phyloP scores from a whole-genome alignment of 2,113 vertebrate genomes.

The Microcebus murinus region DNA sequence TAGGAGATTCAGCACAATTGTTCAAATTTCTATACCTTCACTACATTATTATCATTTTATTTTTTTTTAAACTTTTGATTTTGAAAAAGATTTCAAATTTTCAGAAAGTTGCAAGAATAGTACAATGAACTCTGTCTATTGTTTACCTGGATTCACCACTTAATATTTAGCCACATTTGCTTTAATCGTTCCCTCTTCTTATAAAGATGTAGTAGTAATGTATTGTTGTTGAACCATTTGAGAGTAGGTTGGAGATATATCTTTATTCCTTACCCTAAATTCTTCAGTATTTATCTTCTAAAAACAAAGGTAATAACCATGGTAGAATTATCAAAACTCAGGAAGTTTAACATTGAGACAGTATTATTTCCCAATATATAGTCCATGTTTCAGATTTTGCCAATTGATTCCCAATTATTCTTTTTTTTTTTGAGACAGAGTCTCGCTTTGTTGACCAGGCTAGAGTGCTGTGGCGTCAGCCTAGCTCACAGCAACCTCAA shows the following conservation, averaged over 20 bases:
- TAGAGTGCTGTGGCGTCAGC: too few species aligned
- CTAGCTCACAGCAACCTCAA: too few species aligned
- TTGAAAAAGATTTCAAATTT: neutral
- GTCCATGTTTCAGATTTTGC: conserved; percentile 2
- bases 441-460: too few species aligned
- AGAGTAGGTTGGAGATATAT: neutral
- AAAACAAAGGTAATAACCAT: neutral
- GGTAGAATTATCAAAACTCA: neutral
- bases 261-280: conserved; percentile 1
- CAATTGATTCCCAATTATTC: neutral
- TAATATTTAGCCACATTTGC: conserved; percentile 30
- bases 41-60: conserved; percentile 4
- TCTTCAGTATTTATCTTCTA: neutral
- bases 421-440: too few species aligned
- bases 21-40: neutral
- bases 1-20: neutral
- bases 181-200: neutral
- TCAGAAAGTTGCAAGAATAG: conserved; percentile 1
- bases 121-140: neutral
- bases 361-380: neutral
- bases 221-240: neutral
- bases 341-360: neutral
- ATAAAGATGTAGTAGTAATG: neutral
- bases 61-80: neutral
- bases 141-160: neutral